Evolutionary conservation across 2,797 vertebrate genomes (phyloP), one percentile per base, ranked within the genome.

Genomic region (Sylvia borin): DNA sequence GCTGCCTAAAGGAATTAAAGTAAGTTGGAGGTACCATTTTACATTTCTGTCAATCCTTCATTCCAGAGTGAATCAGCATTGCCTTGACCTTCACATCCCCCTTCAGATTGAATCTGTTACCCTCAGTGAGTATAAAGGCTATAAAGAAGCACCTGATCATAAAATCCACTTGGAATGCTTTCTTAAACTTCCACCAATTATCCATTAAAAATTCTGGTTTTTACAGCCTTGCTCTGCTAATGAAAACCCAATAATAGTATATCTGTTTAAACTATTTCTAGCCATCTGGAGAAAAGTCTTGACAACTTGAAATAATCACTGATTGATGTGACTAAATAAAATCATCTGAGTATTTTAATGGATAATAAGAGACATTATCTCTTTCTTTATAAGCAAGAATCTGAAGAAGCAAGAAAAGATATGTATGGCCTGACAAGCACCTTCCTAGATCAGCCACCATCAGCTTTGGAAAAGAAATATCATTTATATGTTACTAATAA

Each of bases 101-200:
- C 91, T 97, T 97, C 96, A 95, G 67, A 94, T 54, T 94, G 74
- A 94, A 96, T 97, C 95, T 96, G 77, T 93, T 96, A 92, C 75
- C 87, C 75, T 95, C 87, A 96, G 57, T 95, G 93, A 96, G 77
- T 95, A 96, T 95, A 93, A 95, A 93, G 88, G 62, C 88, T 94
- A 66, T 82, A 95, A 94, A 96, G 93, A 88, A 95, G 90, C 97
- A 95, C 94, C 93, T 95, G 95, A 96, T 96, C 94, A 96, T 92
- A 96, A 97, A 97, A 96, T 97, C 95, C 95, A 93, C 74, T 95
- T 95, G 81, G 94, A 97, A 96, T 96, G 93, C 84, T 95, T 94
- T 88, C 80, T 89, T 92, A 92, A 96, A 96, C 38, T 60, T 94
- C 60, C 53, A 95, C 85, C 78, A 93, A 94, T 96, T 97, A 94